These are phyloP conservation scores for Mus minutoides DNA, from an alignment of 2,797 vertebrate species.

Conservation along the genomic window DNA sequence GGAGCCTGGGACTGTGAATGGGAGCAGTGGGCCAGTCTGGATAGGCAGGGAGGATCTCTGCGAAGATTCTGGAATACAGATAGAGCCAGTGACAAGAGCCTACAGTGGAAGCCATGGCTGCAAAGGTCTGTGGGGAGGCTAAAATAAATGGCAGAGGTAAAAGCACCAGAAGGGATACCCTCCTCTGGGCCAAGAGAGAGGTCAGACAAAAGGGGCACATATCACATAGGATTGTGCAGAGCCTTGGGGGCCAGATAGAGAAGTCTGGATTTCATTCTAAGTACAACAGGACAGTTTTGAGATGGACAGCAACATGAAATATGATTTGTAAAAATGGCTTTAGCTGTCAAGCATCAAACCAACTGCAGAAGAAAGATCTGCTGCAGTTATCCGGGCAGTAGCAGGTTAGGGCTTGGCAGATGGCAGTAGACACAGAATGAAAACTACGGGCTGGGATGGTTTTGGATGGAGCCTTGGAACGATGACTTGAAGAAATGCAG, in stretches of 20 bases:
- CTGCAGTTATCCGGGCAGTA: neutral
- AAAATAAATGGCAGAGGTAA: neutral
- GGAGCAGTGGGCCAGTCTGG: neutral
- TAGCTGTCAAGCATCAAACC: neutral
- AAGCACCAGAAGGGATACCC: neutral
- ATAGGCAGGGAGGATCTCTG: neutral
- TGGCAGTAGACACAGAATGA: neutral
- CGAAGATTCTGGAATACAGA: neutral
- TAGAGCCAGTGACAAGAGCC: neutral
- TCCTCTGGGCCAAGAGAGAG: neutral
- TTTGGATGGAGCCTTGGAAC: neutral
- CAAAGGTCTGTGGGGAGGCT: constrained; percentile 1
- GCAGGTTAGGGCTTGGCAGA: neutral
- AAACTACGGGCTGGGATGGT: neutral
- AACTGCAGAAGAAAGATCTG: neutral
- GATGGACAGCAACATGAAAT: neutral
- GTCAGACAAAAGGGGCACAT: constrained; percentile 27
- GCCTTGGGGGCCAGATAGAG: neutral
- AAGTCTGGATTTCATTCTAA: constrained; percentile 53
- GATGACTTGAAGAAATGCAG: neutral
- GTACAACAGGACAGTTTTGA: neutral
- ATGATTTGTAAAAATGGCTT: neutral
- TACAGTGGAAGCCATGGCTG: neutral
- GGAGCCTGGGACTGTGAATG: neutral
- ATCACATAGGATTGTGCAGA: neutral